Evolutionary conservation across 2,797 vertebrate species (phyloP).

Genomic region (Acipenser ruthenus): DNA sequence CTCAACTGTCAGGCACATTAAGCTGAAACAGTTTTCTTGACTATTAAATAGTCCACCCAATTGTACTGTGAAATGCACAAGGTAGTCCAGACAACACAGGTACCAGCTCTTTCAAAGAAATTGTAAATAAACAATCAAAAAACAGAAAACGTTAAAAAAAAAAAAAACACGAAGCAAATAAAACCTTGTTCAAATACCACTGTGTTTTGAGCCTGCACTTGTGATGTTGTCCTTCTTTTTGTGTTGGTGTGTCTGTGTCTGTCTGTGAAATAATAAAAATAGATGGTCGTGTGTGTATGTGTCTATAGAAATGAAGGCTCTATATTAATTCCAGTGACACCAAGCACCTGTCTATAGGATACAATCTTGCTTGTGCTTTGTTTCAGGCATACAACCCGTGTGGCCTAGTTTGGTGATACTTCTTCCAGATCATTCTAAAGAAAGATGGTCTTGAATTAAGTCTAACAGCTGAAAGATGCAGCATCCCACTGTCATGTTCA

Average conservation of each 20-base stretch:
- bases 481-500: no score
- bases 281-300: background rate
- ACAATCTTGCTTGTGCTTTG: no score
- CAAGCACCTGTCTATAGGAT: no score
- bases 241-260: conserved; percentile 14
- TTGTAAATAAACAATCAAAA: no score
- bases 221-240: conserved; percentile 17
- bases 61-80: no score
- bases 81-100: background rate
- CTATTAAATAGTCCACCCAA: conserved; percentile 5
- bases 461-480: no score
- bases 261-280: background rate
- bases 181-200: conserved; percentile 9
- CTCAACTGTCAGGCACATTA: background rate
- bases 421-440: no score
- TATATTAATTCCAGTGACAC: no score
- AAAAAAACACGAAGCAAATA: conserved; percentile 11
- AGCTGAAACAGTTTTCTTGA: background rate
- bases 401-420: no score
- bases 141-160: conserved; percentile 9
- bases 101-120: background rate
- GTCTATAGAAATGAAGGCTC: background rate
- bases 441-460: no score
- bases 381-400: no score
- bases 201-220: conserved; percentile 10